Conservation (phyloP, 2,113 vertebrate genomes). For the Bothrops jararaca region DNA sequence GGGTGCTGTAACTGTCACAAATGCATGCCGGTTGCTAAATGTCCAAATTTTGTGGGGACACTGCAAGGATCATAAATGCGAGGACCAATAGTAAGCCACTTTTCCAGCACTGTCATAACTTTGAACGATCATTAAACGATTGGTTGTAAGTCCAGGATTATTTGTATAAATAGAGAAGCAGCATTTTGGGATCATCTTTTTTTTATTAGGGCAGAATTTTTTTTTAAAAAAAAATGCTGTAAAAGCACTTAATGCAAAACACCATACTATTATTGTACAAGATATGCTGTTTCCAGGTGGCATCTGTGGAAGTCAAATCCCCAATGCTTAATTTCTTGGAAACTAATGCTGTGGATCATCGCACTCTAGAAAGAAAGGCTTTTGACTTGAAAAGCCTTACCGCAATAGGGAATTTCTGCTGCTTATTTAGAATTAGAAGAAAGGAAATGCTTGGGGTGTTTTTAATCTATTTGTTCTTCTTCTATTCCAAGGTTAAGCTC, state of each 20-base stretch:
- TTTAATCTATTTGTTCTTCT: background rate
- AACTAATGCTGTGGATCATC: background rate
- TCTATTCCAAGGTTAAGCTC: background rate
- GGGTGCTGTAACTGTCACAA: background rate
- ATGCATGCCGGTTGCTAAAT: background rate
- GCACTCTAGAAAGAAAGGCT: background rate
- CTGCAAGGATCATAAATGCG: background rate
- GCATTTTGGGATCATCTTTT: background rate
- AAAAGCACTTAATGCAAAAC: background rate
- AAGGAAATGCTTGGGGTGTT: background rate
- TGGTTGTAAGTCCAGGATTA: background rate
- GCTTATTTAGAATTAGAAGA: background rate
- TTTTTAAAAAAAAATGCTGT: background rate
- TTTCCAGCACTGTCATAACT: background rate
- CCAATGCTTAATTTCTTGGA: background rate
- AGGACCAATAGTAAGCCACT: background rate
- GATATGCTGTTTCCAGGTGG: background rate
- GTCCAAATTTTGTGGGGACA: background rate
- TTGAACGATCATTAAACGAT: background rate
- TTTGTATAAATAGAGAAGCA: background rate
- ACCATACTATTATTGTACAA: background rate
- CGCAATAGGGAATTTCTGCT: background rate
- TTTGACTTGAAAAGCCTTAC: background rate
- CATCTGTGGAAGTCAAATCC: background rate
- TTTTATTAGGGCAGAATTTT: background rate